Conservation (phyloP, 2,113 vertebrate species). For the Turdus rufiventris region DNA sequence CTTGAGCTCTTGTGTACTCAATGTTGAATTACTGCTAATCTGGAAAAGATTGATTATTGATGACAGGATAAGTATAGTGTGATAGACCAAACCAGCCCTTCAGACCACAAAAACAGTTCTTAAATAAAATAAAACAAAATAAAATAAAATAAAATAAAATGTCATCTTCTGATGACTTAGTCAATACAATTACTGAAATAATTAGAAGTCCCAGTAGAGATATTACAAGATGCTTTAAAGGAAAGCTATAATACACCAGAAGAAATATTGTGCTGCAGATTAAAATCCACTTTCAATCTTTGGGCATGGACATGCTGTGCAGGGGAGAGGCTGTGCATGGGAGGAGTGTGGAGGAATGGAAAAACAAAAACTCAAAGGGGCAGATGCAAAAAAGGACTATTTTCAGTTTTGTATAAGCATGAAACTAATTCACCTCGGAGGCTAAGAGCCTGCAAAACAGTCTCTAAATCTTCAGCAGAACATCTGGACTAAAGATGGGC, state of each 20-base stretch:
- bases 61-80: background rate
- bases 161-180: background rate
- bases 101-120: background rate
- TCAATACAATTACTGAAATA: background rate
- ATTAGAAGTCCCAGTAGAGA: background rate
- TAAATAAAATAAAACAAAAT: background rate
- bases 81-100: background rate
- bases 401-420: background rate
- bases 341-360: background rate
- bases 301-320: background rate
- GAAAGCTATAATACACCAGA: background rate
- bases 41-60: slow-evolving; percentile 62
- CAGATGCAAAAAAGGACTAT: background rate
- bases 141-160: background rate
- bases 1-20: background rate
- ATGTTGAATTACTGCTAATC: slow-evolving; percentile 54
- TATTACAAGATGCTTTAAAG: background rate
- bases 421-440: slow-evolving; percentile 36
- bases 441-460: slow-evolving; percentile 4
- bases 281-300: background rate
- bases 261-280: background rate
- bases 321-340: background rate
- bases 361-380: background rate
- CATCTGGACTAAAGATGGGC: slow-evolving; percentile 51
- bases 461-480: slow-evolving; percentile 61